Evolutionary conservation across 1,140 invertebrate species (phyloP), one percentile per base, ranked within the genome.

Genomic region (Drosophila mojavensis): DNA sequence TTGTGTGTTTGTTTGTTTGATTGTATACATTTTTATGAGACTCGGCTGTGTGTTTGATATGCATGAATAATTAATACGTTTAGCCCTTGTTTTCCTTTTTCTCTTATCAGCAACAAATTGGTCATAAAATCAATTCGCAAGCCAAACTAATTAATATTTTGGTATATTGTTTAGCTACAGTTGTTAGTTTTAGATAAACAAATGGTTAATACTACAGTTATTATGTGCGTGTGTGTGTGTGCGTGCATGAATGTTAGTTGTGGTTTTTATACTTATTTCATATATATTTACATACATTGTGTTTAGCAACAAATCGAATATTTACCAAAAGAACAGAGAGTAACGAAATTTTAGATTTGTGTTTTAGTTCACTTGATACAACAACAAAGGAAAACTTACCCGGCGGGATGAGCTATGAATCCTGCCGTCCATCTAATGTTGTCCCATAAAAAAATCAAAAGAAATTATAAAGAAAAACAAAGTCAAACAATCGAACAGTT

Each of bases 371-470:
- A 76, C 47, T 33, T 78, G 81, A 88, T 75, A 79, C 69, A 83
- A 86, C 79, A 88, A 83, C 84, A 88, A 88, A 83, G 78, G 73
- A 75, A 80, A 90, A 90, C 91, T 92, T 92, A 92, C 91, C 91
- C 91, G 91, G 85, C 91, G 91, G 91, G 91, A 92, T 92, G 91
- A 91, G 81, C 90, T 92, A 91, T 92, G 89, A 91, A 92, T 91
- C 89, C 91, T 92, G 91, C 91, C 91, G 89, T 92, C 91, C 91
- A 92, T 92, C 91, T 92, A 91, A 91, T 75, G 88, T 90, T 85
- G 91, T 92, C 90, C 91, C 85, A 92, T 85, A 92, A 92, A 88
- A 85, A 92, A 92, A 92, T 91, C 63, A 92, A 92, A 92, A 91
- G 90, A 92, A 92, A 92, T 88, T 91, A 92, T 92, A 91, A 92